Evolutionary conservation across 1,140 invertebrate genomes (phyloP).

Genomic region (Penaeus vannamei): DNA sequence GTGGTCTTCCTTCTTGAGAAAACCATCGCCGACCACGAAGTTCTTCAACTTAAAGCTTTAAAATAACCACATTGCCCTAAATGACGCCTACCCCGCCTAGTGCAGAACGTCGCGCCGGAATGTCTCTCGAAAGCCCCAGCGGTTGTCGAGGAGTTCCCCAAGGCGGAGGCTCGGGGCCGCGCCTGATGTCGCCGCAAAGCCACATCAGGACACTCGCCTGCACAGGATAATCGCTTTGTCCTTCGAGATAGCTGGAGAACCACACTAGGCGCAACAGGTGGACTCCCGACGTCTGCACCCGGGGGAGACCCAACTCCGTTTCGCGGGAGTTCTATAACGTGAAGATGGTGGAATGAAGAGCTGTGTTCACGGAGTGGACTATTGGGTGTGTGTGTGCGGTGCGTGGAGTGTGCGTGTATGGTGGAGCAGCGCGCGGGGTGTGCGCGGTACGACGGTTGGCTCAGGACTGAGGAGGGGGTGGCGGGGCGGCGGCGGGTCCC

Average conservation of each 20-base stretch:
- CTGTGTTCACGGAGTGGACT: background rate
- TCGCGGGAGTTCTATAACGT: background rate
- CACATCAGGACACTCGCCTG: constrained; percentile 32
- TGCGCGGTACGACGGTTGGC: constrained; percentile 50
- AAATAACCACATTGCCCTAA: too few relatives aligned
- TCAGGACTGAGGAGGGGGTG: constrained; percentile 57
- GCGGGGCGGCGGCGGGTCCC: constrained; percentile 47
- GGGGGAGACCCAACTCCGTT: background rate
- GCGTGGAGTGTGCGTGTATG: constrained; percentile 1
- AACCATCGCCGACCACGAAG: too few relatives aligned
- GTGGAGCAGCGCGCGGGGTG: constrained; percentile 41
- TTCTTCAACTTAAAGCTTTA: too few relatives aligned
- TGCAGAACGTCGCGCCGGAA: too few relatives aligned
- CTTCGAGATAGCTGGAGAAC: constrained; percentile 46
- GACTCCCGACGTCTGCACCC: constrained; percentile 4
- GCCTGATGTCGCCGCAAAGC: background rate
- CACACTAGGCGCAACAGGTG: constrained; percentile 48
- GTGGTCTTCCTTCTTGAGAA: too few relatives aligned
- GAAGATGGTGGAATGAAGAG: background rate
- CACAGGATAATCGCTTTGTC: constrained; percentile 51
- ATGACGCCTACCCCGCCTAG: too few relatives aligned
- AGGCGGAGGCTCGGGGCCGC: background rate
- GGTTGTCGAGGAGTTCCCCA: background rate
- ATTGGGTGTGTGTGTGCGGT: constrained; percentile 29
- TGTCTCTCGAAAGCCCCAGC: background rate